These are phyloP conservation scores for Tragulus kanchil DNA, from an alignment of 2,113 vertebrate species.

Conservation along the genomic window DNA sequence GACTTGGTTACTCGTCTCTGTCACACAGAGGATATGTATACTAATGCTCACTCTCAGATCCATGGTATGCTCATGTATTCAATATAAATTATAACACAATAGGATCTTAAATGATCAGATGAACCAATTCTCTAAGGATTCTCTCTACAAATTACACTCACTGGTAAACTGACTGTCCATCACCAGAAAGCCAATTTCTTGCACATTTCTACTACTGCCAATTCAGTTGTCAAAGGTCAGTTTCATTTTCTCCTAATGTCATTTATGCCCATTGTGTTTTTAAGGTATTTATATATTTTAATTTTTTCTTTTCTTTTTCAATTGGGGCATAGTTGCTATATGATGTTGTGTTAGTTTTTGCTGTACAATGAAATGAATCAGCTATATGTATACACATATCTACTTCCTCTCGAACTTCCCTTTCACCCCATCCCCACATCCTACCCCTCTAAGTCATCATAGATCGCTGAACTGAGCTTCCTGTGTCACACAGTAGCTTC, in stretches of 20 bases:
- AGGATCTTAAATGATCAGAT: not conserved
- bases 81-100: not conserved
- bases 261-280: not conserved
- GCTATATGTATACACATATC: not conserved
- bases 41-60: not conserved
- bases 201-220: accelerated
- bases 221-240: not conserved
- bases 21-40: not conserved
- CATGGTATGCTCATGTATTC: not conserved
- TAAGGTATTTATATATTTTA: not conserved
- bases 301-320: not conserved
- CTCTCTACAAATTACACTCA: not conserved
- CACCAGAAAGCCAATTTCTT: not conserved
- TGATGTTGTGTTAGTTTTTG: not conserved
- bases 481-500: not conserved
- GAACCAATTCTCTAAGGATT: not conserved
- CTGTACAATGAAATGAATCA: not conserved
- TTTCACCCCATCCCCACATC: not conserved
- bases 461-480: not conserved
- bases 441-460: not conserved
- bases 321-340: not conserved
- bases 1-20: not conserved
- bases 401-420: not conserved
- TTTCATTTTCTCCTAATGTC: not conserved
- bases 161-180: not conserved